Evolutionary conservation across 2,113 vertebrate genomes (phyloP), one percentile per base, ranked within the genome.

Genomic region (Callorhinus ursinus): DNA sequence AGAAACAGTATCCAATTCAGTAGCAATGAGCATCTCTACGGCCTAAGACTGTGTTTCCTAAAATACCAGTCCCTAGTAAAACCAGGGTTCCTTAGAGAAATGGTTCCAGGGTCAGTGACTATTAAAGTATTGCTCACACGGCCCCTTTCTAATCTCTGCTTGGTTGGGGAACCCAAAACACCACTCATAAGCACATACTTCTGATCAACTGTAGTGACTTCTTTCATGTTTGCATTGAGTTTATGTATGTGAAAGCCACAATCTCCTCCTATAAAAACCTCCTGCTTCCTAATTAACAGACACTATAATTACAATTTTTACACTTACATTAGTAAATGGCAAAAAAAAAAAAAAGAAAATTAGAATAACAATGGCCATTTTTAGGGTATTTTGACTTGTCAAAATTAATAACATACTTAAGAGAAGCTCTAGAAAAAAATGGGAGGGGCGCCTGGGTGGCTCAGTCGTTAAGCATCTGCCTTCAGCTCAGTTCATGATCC

Each of bases 371-470:
- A 80, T 4, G 16, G 36, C 10, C 69, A 83, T 72, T 84, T 95
- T 91, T 49, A 74, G 77, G 46, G 12, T 33, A 59, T 10, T 63
- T 76, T 87, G 33, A 83, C 22, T 65, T 90, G 46, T 83, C 61
- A 93, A 93, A 91, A 88, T 90, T 49, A 88, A 28, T 55, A 72
- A 91, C 15, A 77, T n/a, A 71, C 31, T 71, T 71, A 42, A 59
- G 33, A 65, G 55, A 55, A 57, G 7, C 39, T 88, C 71, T 88
- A 72, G 63, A 82, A 87, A 63, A 85, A 95, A 95, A 36, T 46
- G 7, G 46, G 46, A 46, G 46, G 46, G 46, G 46, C 46, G 46
- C 46, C 46, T 46, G 46, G 46, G 46, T 46, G 46, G 46, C 46
- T 46, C 46, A 46, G 46, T 46, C 46, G 1, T 46, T 46, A 46